Percentiles rank a stretch among this genome's conserved stretches.
Evolutionary conservation across 2,113 vertebrate genomes (phyloP).

Genomic region (Balaenoptera acutorostrata): DNA sequence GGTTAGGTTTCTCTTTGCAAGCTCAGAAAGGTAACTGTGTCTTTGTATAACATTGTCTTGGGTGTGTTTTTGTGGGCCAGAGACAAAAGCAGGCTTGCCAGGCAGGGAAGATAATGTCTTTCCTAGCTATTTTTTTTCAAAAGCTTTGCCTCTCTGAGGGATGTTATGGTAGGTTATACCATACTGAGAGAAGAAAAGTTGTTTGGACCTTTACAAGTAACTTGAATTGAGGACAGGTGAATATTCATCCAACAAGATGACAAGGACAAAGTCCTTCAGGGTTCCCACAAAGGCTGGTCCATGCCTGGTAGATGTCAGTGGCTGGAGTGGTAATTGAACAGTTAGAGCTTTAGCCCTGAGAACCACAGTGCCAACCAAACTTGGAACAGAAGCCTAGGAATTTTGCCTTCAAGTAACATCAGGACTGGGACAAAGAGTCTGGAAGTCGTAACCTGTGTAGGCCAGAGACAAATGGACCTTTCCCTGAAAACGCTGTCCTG

Average conservation of each 20-base stretch:
- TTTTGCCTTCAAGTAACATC: background rate
- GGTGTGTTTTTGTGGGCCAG: background rate
- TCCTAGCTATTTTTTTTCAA: background rate
- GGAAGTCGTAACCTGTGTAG: background rate
- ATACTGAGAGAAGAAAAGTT: background rate
- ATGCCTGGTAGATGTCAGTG: background rate
- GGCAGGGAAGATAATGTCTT: background rate
- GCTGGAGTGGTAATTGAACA: fast-evolving
- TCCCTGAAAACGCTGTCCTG: background rate
- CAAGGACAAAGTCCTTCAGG: background rate
- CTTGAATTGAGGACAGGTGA: background rate
- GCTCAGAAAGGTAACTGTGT: background rate
- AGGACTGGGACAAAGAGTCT: background rate
- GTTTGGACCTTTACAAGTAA: background rate
- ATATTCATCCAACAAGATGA: background rate
- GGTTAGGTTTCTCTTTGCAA: background rate
- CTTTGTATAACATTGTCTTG: background rate
- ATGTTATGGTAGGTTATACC: background rate
- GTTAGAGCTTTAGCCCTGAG: background rate
- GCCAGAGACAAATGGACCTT: background rate
- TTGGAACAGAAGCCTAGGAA: background rate
- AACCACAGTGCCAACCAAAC: background rate
- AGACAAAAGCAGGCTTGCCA: background rate
- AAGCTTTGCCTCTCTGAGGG: background rate
- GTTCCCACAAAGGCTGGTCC: too few relatives aligned